Evolutionary conservation across 2,797 vertebrate genomes (phyloP), one percentile per base, ranked within the genome.

Genomic region (Sebastes itinus): DNA sequence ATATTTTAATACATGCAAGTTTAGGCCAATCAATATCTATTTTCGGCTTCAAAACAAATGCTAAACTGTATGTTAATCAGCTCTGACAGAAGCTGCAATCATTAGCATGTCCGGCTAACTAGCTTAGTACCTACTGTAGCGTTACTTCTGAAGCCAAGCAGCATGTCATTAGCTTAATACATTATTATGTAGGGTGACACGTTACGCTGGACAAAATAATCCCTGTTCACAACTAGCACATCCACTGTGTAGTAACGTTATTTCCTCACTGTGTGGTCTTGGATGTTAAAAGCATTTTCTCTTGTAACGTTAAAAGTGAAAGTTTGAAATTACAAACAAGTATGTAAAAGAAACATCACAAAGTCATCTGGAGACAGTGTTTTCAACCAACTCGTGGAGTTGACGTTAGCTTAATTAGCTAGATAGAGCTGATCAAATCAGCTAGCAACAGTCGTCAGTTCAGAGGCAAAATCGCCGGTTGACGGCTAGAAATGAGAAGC

Each of bases 291-390:
- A 35, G 60, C n/a, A 35, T 35, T 22, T 62, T 28, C n/a, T 38
- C 23, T 65, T 46, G 16, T 27, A 20, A 66, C 22, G 25, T 66
- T 28, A 46, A 49, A 27, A 66, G 38, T n/a, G 6, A 65, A 65
- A 65, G n/a, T 62, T 33, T 22, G 30, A 33, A 62, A 62, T 14
- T 35, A 35, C 32, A 35, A 35, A 33, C n/a, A 63, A 11, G 58
- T 20, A 59, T 59, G 27, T 7, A 30, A 30, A 60, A 60, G 27
- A 20, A 60, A 38, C 35, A 38, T 38, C 35, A 38, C 35, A 38
- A 38, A 38, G 35, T 38, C 35, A 38, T 0, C 35, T 38, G 35
- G 0, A 38, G 35, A 14, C 35, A 14, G 35, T 38, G 35, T 38
- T 38, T 38, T 38, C 35, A 38, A 38, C 13, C 35, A 38, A 14